Base-by-base conservation (phyloP, 2,113 vertebrate genomes). In the Elanoides forficatus region DNA sequence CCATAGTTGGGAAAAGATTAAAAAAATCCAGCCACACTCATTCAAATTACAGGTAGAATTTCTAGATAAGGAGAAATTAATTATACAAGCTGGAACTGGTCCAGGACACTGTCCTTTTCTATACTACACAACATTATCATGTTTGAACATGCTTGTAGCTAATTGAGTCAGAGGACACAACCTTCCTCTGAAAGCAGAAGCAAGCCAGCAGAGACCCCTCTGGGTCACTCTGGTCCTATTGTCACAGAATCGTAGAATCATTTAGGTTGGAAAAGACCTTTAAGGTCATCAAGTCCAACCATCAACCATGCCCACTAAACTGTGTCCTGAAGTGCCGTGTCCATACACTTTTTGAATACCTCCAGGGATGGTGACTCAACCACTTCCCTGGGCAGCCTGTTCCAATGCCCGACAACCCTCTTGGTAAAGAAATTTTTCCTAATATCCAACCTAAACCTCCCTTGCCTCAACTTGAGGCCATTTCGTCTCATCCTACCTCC, bases 1-100 rank as follows among this genome's bases (percentile, higher is more conserved):
- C 29, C 48, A 62, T 56, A 48, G 65, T 30, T 79, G 55, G 12
- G 56, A 88, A 95, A 93, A 97, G 36, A 92, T 83, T 42, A 92
- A 93, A 92, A 92, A 93, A 93, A 81, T 53, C 21, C 45, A 79
- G 67, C 30, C 45, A 20, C 65, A 38, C 10, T 32, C 30, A 81
- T 89, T 96, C 80, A 81, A 96, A 86, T 62, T 81, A 38, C 71
- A 96, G 96, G 93, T 95, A 95, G 65, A 88, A 91, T 48, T 95
- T 93, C 91, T 68, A 88, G 93, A 94, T 97, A 96, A 94, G 63
- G n/a, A 88, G 27, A 95, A 90, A 95, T 96, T 96, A 97, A 96
- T 95, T 94, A 96, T 81, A 73, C 78, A 89, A 88, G 38, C 73
- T 96, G 94, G 94, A 96, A 88, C 60, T 27, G 26, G 55, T 48